Evolutionary conservation across 1,140 invertebrate genomes (phyloP), one percentile per base, ranked within the genome.

Genomic region (Drosophila murphyi): DNA sequence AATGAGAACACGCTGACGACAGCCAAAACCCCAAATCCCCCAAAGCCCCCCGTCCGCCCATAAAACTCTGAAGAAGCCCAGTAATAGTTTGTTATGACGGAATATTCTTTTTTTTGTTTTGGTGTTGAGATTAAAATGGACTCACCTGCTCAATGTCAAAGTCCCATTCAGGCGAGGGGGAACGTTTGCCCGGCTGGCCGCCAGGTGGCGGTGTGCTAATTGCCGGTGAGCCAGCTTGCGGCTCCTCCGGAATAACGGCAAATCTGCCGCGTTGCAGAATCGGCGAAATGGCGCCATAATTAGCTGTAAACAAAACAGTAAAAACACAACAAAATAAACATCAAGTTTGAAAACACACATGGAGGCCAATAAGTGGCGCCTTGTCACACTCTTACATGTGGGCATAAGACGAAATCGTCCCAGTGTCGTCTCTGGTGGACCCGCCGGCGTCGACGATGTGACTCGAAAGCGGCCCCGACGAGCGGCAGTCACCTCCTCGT

Each of bases 71-170:
- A 37, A 35, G 28, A 8, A 39, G 10, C 39, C 20, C 47, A 54
- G 2, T 12, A 6, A 41, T 3, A 34, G 39, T 37, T 32, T 28
- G 12, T 12, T 55, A 61, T 61, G 67, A 76, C 73, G 73, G 39
- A 39, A 64, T 62, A 69, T 61, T 55, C 39, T 12, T 8, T 29
- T 4, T 37, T 59, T 57, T 12, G n/a, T 59, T 57, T 12, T 32
- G 5, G 31, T 10, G 31, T 41, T 41, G 5, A 48, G 63, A 61
- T 60, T 48, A 28, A 28, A 8, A 70, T 20, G 35, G 10, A 80
- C 90, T 92, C 67, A 92, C 91, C 89, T 92, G 91, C 41, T 92
- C 92, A 64, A 91, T 92, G 68, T 92, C 91, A 52, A 92, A 92
- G 70, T 92, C 92, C 92, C 92, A 92, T 61, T 92, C 92, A 4